Percentiles rank a stretch among this genome's conserved stretches.
Evolutionary conservation across 2,888 invertebrate genomes (phyloP).

Genomic region (Malthinus flaveolus): DNA sequence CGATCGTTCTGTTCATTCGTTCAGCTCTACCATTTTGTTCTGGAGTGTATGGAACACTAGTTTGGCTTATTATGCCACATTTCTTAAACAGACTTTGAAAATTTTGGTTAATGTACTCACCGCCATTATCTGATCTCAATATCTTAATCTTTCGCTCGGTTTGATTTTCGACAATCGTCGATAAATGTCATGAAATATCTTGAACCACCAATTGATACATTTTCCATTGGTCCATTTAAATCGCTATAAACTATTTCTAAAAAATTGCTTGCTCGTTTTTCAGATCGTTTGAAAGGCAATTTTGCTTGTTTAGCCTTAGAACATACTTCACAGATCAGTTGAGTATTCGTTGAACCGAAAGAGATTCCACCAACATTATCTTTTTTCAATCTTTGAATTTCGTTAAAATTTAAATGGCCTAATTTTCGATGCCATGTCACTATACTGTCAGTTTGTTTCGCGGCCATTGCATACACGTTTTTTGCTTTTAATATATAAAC

Average conservation of each 20-base stretch:
- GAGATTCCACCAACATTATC: not conserved
- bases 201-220: conserved; percentile 7
- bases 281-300: conserved; percentile 35
- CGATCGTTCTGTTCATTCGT: conserved; percentile 33
- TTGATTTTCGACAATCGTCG: conserved; percentile 27
- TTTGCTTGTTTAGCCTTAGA: conserved; percentile 38
- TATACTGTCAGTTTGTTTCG: not conserved
- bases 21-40: conserved; percentile 40
- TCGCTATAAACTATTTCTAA: conserved; percentile 38
- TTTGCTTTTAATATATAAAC: not conserved
- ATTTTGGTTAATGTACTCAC: conserved; percentile 26
- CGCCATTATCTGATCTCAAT: conserved; percentile 33
- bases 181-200: conserved; percentile 8
- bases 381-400: not conserved
- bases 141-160: conserved; percentile 23
- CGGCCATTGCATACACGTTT: not conserved
- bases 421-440: not conserved
- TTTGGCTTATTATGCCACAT: conserved; percentile 42
- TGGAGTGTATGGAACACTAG: conserved; percentile 37
- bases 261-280: conserved; percentile 28
- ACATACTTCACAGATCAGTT: conserved; percentile 31
- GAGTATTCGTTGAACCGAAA: not conserved
- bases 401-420: not conserved
- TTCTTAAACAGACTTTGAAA: conserved; percentile 32
- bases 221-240: conserved; percentile 27